Evolutionary conservation across 2,113 vertebrate genomes (phyloP), one percentile per base, ranked within the genome.

Genomic region (Aix galericulata): DNA sequence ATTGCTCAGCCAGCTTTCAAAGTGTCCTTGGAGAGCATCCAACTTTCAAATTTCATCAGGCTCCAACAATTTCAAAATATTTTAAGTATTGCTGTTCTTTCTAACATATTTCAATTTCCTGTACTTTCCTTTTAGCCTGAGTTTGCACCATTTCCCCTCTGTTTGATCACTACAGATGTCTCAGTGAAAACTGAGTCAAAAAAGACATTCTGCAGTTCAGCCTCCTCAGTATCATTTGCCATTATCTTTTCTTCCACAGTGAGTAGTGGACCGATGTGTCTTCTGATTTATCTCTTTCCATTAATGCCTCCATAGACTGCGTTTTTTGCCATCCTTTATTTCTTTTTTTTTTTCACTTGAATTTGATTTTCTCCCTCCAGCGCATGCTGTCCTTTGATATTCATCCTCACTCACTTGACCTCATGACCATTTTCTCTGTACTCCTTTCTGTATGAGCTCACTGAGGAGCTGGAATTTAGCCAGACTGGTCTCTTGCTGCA

Each of bases 291-390:
- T 82, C 69, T 72, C 13, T 75, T 94, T 91, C 56, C 34, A 38
- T 9, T 92, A 56, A 60, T 86, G 52, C 38, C 69, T 91, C 52
- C 42, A 48, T 5, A 79, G 62, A 42, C 71, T 58, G 25, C 31
- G 13, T 0, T 11, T 81, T 38, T 92, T 92, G 5, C 34, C 83
- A 11, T 67, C 91, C 27, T 83, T 92, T 42, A 21, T 83, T 91
- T 86, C 55, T 86, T 88, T 85, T 93, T 40, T 38, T 40, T 40
- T 85, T 93, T 78, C 64, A 29, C 56, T 88, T 75, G 22, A 56
- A 82, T 86, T 78, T 86, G 5, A 84, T 95, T 93, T 94, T 94
- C 52, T 92, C 34, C 60, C 82, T 94, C 66, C 14, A 86, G 92
- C 52, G 1, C 34, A 82, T 67, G 32, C 23, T 84, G 89, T 82